phyloP scores from a whole-genome alignment of 2,888 invertebrate genomes.

The Amphipyra berbera region DNA sequence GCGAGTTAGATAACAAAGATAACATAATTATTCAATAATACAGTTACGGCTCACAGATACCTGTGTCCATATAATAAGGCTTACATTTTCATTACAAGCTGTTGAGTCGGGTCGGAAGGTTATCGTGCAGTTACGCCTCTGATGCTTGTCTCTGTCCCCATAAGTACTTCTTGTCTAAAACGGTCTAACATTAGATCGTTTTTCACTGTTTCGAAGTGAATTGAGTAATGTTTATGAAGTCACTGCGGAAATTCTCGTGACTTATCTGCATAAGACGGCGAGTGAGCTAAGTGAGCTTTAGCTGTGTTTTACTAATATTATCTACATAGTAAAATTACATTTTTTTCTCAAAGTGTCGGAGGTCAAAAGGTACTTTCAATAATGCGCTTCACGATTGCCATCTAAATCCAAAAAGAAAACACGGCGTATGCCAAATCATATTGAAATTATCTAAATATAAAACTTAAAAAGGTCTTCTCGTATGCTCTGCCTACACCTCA shows the following conservation, averaged over 20 bases:
- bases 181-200: conserved; percentile 47
- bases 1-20: conserved; percentile 40
- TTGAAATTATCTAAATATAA: too few relatives aligned
- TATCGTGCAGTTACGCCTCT: conserved; percentile 68
- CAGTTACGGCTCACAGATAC: conserved; percentile 48
- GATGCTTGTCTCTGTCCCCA: conserved; percentile 75
- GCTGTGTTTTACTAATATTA: too few relatives aligned
- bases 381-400: too few relatives aligned
- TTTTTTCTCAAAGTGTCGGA: too few relatives aligned
- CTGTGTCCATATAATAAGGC: conserved; percentile 48
- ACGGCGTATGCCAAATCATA: too few relatives aligned
- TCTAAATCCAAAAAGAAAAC: too few relatives aligned
- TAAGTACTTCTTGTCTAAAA: conserved; percentile 65
- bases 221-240: conserved; percentile 40
- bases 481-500: too few relatives aligned
- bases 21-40: conserved; percentile 51
- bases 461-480: too few relatives aligned
- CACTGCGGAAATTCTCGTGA: conserved; percentile 25
- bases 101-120: conserved; percentile 67
- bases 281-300: not conserved
- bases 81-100: conserved; percentile 73
- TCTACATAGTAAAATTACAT: too few relatives aligned
- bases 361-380: too few relatives aligned
- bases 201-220: conserved; percentile 22
- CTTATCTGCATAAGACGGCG: conserved; percentile 12